phyloP scores from a whole-genome alignment of 2,888 invertebrate genomes.

The Phengaris arion region DNA sequence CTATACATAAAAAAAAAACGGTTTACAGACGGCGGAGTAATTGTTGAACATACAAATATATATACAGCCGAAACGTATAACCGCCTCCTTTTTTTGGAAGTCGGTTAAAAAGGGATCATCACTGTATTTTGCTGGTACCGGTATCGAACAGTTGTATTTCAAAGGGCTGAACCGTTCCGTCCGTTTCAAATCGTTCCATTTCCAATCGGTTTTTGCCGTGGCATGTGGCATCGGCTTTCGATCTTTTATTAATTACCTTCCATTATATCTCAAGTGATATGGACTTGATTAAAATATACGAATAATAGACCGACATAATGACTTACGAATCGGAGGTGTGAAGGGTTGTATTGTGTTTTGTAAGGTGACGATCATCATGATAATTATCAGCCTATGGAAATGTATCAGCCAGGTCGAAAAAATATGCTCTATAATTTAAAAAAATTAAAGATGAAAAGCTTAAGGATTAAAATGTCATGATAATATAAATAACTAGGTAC shows the following conservation, averaged over 20 bases:
- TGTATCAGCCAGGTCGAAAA: no score
- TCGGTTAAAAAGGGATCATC: conserved; percentile 28
- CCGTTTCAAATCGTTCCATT: conserved; percentile 73
- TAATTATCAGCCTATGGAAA: neutral
- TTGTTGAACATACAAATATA: no score
- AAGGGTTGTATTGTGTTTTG: neutral
- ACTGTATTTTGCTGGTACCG: conserved; percentile 31
- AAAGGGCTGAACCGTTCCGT: conserved; percentile 65
- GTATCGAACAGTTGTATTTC: conserved; percentile 48
- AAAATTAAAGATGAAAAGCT: no score
- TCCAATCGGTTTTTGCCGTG: conserved; percentile 72
- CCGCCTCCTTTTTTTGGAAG: neutral
- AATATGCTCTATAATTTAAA: no score
- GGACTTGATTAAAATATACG: conserved; percentile 77
- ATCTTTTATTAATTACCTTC: conserved; percentile 77
- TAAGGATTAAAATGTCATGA: no score
- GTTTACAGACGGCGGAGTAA: no score
- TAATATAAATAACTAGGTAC: no score
- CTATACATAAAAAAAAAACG: no score
- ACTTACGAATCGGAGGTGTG: conserved; percentile 46
- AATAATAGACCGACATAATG: conserved; percentile 69
- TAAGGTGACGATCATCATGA: neutral
- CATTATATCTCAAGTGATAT: conserved; percentile 71
- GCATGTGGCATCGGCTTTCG: conserved; percentile 64
- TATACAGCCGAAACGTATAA: no score